Conservation (phyloP, 1,140 invertebrate genomes). For the Pentalonia nigronervosa region DNA sequence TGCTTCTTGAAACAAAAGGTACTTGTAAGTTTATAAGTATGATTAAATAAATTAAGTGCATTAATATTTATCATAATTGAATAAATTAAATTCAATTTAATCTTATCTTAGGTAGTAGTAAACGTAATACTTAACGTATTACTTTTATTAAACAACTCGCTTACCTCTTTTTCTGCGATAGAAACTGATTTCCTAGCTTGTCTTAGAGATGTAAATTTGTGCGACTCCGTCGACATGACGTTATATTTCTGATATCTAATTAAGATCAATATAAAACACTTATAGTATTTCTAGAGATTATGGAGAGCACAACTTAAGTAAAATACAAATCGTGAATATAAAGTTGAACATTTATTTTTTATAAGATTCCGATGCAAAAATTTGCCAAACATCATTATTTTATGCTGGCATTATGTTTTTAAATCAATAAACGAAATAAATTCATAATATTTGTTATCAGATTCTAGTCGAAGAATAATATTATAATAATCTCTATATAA, state of each 20-base stretch:
- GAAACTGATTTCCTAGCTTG: conserved; percentile 55
- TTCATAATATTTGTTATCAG: not conserved
- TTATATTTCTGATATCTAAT: conserved; percentile 44
- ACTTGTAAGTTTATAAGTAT: not conserved
- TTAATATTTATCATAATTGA: not conserved
- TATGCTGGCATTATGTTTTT: not conserved
- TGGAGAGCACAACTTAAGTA: conserved; percentile 53
- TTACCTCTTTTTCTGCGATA: conserved; percentile 57
- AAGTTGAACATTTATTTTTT: not conserved
- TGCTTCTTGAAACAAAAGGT: not conserved
- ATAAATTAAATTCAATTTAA: not conserved
- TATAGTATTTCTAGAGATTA: not conserved
- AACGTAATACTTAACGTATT: not conserved
- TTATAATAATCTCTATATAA: not conserved
- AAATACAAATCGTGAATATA: not conserved
- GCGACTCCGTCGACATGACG: conserved; percentile 49
- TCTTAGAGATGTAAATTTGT: conserved; percentile 53
- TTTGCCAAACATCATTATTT: not conserved
- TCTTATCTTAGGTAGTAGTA: not conserved
- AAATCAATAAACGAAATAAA: not conserved
- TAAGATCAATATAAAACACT: conserved; percentile 27
- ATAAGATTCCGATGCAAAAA: not conserved
- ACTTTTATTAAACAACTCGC: not conserved
- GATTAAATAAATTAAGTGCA: not conserved
- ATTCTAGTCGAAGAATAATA: not conserved